Conservation (phyloP, 2,113 vertebrate species). For the Entosphenus tridentatus region DNA sequence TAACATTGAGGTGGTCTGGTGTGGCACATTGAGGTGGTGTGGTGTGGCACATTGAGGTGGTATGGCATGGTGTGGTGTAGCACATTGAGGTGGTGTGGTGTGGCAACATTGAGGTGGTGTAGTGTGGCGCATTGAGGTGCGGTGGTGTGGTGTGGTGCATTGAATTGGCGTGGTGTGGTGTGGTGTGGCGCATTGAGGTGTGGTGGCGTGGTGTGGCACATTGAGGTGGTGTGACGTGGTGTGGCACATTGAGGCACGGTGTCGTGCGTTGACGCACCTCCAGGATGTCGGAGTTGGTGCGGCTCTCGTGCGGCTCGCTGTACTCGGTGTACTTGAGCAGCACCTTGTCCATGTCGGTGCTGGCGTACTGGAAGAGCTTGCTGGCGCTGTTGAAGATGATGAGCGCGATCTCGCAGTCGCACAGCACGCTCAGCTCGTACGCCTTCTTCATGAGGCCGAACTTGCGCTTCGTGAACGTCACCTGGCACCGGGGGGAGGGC, state of each 20-base stretch:
- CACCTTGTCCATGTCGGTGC: constrained; percentile 83
- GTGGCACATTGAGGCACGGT: neutral
- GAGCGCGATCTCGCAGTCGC: constrained; percentile 88
- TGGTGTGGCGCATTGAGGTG: no score
- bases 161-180: no score
- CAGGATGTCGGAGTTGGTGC: constrained; percentile 71
- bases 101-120: no score
- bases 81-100: no score
- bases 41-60: no score
- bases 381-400: constrained; percentile 96
- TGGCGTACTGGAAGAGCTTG: constrained; percentile 83
- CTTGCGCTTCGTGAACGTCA: constrained; percentile 83
- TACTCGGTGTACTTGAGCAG: constrained; percentile 88
- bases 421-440: constrained; percentile 78
- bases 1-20: no score
- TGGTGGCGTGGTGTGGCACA: neutral
- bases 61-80: no score
- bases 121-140: no score
- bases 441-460: constrained; percentile 97
- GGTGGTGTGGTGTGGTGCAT: no score
- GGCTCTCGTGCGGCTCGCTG: constrained; percentile 80
- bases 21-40: no score
- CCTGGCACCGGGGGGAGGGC: constrained; percentile 19
- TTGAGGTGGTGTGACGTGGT: neutral
- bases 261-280: constrained; percentile 26